These are phyloP conservation scores for Alectura lathami DNA, from an alignment of 2,113 vertebrate species.

Conservation along the genomic window DNA sequence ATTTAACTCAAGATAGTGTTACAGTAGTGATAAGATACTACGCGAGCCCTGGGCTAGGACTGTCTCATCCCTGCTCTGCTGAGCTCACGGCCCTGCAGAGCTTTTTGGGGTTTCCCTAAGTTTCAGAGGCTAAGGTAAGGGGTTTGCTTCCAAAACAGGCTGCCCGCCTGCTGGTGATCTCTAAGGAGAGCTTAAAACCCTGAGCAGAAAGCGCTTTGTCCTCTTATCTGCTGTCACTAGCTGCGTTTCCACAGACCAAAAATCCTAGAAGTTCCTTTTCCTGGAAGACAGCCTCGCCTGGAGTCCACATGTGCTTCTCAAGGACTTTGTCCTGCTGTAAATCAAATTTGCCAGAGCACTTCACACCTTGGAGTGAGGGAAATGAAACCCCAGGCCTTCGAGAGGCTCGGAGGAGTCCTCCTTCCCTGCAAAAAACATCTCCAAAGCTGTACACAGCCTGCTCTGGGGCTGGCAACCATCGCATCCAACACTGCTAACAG, in stretches of 20 bases:
- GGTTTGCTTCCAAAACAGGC: background rate
- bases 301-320: background rate
- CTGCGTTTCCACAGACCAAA: background rate
- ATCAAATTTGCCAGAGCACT: no score
- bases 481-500: background rate
- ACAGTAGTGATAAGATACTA: background rate
- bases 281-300: background rate
- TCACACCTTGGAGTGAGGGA: background rate
- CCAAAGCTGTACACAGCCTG: background rate
- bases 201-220: background rate
- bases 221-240: background rate
- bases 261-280: background rate
- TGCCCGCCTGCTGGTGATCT: background rate
- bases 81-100: background rate
- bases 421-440: rapidly evolving
- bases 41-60: background rate
- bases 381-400: background rate
- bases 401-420: background rate
- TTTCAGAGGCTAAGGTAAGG: background rate
- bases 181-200: background rate
- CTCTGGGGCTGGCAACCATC: background rate
- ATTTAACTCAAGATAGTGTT: background rate
- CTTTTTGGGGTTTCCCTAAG: background rate
- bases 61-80: rapidly evolving
- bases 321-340: background rate